phyloP scores from a whole-genome alignment of 2,888 invertebrate species.

The Drosophila neotestacea region DNA sequence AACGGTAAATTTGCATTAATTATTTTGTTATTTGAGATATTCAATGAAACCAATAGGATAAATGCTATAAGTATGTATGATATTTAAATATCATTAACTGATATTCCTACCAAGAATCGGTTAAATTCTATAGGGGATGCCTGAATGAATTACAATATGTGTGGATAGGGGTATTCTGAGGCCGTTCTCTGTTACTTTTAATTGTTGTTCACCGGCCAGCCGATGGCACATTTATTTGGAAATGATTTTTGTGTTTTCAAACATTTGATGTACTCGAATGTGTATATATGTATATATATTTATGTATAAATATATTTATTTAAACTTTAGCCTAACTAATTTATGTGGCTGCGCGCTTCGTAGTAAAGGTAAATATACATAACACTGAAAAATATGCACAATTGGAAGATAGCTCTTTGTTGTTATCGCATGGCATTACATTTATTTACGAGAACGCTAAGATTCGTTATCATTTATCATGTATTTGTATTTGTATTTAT shows the following conservation, averaged over 20 bases:
- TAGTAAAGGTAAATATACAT: conserved; percentile 29
- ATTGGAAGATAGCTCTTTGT: conserved; percentile 78
- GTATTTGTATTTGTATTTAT: conserved; percentile 14
- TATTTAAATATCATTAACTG: conserved; percentile 30
- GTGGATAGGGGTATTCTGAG: conserved; percentile 21
- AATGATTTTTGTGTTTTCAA: conserved; percentile 21
- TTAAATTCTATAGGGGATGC: background rate
- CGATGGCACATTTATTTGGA: conserved; percentile 29
- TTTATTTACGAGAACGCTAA: conserved; percentile 41
- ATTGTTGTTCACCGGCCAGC: conserved; percentile 35
- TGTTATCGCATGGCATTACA: conserved; percentile 55
- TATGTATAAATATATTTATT: conserved; percentile 28
- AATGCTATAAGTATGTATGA: conserved; percentile 57
- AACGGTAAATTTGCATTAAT: background rate
- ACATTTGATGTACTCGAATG: conserved; percentile 10
- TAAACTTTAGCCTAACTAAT: conserved; percentile 71
- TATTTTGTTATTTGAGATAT: conserved; percentile 59
- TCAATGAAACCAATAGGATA: conserved; percentile 75
- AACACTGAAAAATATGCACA: conserved; percentile 78
- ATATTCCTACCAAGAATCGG: background rate
- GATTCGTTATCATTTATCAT: conserved; percentile 28
- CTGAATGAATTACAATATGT: background rate
- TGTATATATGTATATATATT: conserved; percentile 7
- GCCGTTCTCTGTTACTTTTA: conserved; percentile 6
- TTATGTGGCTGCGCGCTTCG: conserved; percentile 35